Conservation (phyloP, 1,140 invertebrate species). For the Hydropsyche tenuis region DNA sequence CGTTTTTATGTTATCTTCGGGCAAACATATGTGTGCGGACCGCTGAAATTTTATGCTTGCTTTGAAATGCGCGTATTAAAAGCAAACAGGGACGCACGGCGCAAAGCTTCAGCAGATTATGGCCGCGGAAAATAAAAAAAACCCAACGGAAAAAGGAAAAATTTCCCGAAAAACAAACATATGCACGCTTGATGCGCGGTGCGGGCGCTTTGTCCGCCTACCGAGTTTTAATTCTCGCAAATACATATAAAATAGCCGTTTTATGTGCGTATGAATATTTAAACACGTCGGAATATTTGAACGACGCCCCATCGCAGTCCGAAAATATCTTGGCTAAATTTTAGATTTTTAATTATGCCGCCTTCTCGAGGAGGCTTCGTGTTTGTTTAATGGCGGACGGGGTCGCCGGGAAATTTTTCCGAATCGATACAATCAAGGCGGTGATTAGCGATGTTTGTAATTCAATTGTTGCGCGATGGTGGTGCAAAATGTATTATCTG, state of each 20-base stretch:
- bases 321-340: background rate
- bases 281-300: constrained; percentile 7
- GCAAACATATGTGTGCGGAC: constrained; percentile 26
- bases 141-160: background rate
- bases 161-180: background rate
- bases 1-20: constrained; percentile 26
- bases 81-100: constrained; percentile 32
- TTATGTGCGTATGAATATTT: constrained; percentile 12
- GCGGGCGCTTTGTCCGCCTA: background rate
- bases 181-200: background rate
- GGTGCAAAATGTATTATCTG: too few relatives aligned
- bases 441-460: too few relatives aligned
- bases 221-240: constrained; percentile 6
- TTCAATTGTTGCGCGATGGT: too few relatives aligned
- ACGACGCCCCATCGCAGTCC: background rate
- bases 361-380: too few relatives aligned
- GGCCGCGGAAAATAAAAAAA: constrained; percentile 12
- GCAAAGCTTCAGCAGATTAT: constrained; percentile 24
- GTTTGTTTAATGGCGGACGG: too few relatives aligned
- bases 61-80: constrained; percentile 31
- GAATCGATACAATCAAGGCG: too few relatives aligned
- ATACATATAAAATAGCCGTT: constrained; percentile 9
- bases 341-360: too few relatives aligned
- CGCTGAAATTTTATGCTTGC: constrained; percentile 33
- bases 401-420: too few relatives aligned